Evolutionary conservation across 2,797 vertebrate species (phyloP).

Genomic region (Acanthornis magna): DNA sequence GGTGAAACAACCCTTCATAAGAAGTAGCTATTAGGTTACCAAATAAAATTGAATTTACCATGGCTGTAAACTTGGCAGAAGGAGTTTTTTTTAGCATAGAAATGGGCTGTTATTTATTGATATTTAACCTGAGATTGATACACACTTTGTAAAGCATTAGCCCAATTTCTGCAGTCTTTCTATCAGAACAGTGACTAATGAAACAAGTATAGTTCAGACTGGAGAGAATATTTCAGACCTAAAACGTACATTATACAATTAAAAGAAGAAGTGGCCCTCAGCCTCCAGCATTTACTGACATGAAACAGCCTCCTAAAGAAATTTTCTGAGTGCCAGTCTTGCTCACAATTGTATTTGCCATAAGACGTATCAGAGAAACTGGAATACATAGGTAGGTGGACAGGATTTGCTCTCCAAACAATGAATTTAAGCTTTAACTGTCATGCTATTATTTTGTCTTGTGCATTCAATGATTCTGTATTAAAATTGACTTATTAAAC

Average conservation of each 20-base stretch:
- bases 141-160: background rate
- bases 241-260: background rate
- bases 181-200: background rate
- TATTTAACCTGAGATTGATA: constrained; percentile 20
- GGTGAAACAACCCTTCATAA: constrained; percentile 21
- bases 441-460: background rate
- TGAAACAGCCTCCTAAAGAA: background rate
- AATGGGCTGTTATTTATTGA: constrained; percentile 41
- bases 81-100: background rate
- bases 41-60: constrained; percentile 57
- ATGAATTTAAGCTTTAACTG: background rate
- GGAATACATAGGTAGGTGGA: background rate
- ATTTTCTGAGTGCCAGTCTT: background rate
- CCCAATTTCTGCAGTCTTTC: background rate
- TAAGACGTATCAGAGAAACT: background rate
- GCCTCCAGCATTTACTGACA: background rate
- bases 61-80: constrained; percentile 25
- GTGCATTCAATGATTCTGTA: background rate
- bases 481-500: background rate
- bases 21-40: constrained; percentile 47
- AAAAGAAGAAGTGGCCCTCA: background rate
- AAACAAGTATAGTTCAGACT: background rate
- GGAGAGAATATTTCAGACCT: background rate
- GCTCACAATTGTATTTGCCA: background rate
- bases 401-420: background rate